These are phyloP conservation scores for Pygoscelis antarcticus DNA, from an alignment of 2,113 vertebrate genomes.

Conservation along the genomic window DNA sequence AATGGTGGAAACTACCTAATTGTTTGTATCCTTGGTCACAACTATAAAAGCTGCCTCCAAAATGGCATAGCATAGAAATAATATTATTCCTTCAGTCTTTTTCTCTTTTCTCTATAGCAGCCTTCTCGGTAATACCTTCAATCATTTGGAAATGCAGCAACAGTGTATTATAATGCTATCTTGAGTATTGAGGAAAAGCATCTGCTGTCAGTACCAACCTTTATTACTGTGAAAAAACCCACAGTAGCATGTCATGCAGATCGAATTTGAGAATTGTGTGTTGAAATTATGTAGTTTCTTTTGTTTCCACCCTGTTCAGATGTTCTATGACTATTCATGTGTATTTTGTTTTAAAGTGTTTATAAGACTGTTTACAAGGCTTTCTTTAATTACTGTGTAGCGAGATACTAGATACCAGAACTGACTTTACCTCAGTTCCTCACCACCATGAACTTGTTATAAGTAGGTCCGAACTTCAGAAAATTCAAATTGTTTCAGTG, in stretches of 20 bases:
- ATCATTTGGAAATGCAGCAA: background rate
- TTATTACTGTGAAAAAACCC: background rate
- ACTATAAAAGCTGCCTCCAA: background rate
- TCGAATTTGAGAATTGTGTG: conserved; percentile 11
- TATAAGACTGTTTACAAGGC: background rate
- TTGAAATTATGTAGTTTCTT: background rate
- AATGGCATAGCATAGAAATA: background rate
- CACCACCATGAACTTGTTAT: background rate
- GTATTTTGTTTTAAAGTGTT: background rate
- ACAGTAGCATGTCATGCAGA: background rate
- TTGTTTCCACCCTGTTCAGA: background rate
- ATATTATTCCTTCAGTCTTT: background rate
- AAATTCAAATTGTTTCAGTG: background rate
- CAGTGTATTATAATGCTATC: background rate
- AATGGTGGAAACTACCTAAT: background rate
- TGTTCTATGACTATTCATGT: background rate
- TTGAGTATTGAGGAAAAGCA: background rate
- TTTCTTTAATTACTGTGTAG: background rate
- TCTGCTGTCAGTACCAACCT: background rate
- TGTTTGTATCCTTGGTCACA: background rate
- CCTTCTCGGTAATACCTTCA: background rate
- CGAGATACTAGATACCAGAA: background rate
- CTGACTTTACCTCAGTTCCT: background rate
- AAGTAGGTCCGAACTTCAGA: background rate
- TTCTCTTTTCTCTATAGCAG: background rate